Base-by-base conservation (phyloP, 2,797 vertebrate genomes). In the Catamblyrhynchus diadema region DNA sequence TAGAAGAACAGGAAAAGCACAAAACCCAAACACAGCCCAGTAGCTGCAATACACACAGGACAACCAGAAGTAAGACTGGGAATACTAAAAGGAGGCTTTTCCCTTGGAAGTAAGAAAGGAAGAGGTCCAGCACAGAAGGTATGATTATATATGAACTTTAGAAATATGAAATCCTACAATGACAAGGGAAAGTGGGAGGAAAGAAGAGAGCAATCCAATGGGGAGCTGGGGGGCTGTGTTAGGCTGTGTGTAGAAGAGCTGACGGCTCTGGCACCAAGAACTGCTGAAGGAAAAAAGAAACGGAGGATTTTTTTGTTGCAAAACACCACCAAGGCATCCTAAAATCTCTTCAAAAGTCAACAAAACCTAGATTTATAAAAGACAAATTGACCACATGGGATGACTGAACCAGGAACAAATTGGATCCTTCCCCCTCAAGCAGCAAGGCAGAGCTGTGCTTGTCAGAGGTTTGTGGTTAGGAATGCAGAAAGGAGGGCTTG, bases 1-100 rank as follows among this genome's bases (percentile, higher is more conserved):
- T 70, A 91, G 95, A 77, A 64, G 48, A 95, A 93, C 96, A 95
- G 88, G 96, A 93, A 91, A 79, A 53, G 60, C 51, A 60, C 42
- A 80, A 80, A 74, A 35, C 5, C 21, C 12, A 62, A 69, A 64
- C 14, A 44, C 19, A 81, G 33, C 39, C 28, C 50, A 70, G 73
- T 56, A 66, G 48, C 47, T 84, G 67, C 78, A 77, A 45, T 65
- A 70, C 57, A 71, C 53, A 78, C 15, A 61, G 53, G 67, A 79
- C 45, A 56, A 44, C 24, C 35, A 88, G 69, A 82, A 51, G 81
- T 41, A 42, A 57, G 72, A 32, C 27, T 59, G 21, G 27, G 42
- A 67, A 57, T 30, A 48, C 25, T 50, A 56, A 77, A 82, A 90
- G 37, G 53, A 30, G 47, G 74, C 30, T 66, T 90, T 61, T 81